These are phyloP conservation scores for Nothocercus julius DNA, from an alignment of 2,113 vertebrate species.

Conservation along the genomic window DNA sequence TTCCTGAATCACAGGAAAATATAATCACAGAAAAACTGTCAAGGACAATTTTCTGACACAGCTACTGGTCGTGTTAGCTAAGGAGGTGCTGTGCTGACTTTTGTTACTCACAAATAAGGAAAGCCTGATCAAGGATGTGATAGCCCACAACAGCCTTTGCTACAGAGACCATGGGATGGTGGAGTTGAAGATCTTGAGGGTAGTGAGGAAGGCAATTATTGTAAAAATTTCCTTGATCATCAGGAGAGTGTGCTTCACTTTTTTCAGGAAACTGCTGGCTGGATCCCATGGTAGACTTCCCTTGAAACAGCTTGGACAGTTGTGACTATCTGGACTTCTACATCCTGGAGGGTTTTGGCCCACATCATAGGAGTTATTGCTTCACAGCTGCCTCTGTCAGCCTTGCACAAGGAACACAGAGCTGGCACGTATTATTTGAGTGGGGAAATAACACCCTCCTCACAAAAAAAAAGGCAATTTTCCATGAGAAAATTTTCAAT, in stretches of 20 bases:
- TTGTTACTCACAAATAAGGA: background rate
- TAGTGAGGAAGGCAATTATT: background rate
- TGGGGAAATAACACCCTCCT: background rate
- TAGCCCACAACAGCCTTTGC: background rate
- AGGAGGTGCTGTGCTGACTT: background rate
- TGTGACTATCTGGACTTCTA: background rate
- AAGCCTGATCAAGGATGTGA: background rate
- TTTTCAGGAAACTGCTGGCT: background rate
- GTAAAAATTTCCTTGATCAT: background rate
- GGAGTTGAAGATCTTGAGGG: background rate
- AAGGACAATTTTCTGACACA: background rate
- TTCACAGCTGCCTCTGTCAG: background rate
- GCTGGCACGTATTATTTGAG: background rate
- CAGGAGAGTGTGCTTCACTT: background rate
- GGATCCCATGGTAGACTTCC: background rate
- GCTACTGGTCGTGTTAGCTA: background rate
- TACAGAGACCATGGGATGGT: background rate
- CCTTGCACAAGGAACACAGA: background rate
- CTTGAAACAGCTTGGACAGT: background rate
- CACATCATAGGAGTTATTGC: background rate
- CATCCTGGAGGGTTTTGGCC: background rate
- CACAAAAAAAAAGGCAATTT: background rate
- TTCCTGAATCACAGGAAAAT: background rate
- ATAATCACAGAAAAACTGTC: too few relatives aligned
- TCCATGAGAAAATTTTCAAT: conserved; percentile 26